Base-by-base conservation (phyloP, 2,888 invertebrate genomes). In the Cremastobaeus sp. region DNA sequence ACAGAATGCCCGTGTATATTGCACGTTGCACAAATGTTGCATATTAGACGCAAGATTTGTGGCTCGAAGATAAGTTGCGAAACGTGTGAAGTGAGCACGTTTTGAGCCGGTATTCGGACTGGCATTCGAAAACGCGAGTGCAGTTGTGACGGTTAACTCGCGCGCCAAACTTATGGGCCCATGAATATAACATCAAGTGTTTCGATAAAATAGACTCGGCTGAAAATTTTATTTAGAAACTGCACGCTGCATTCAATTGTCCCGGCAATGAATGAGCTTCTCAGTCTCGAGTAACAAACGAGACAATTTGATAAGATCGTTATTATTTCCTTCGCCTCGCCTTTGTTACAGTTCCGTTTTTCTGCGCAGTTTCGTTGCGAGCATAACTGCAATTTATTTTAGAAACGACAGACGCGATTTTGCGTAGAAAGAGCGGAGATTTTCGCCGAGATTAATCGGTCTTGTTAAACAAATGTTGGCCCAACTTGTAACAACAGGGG, bases 1-100 rank as follows among this genome's bases (percentile, higher is more conserved):
- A 73, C 72, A 55, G 62, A 64, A 71, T 68, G 71, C 59, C 34
- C 54, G 52, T 47, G 52, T 59, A 55, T 35, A 66, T 66, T 54
- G 47, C 35, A 9, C 54, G 52, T 48, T 55, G 43, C 57, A 25
- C 57, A 47, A 66, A 55, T 60, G 66, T 37, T 57, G 62, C 73
- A 68, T 64, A 62, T 73, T 62, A 62, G 52, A 57, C 59, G 21
- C 32, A 37, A 41, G 66, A 59, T 59, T 66, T 57, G 57, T 48
- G 35, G 32, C 48, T 34, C 50, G 25, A 1, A 12, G 35, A 59
- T 68, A 52, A 59, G 37, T 68, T 45, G 9, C 50, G 43, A 47
- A 43, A 47, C 9, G 47, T 47, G 37, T 52, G 52, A 60, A 68
- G 57, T 50, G 50, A 35, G 35, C 35, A 54, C 30, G 34, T 43